Evolutionary conservation across 2,888 invertebrate genomes (phyloP).

Genomic region (Rhimphoctona megacephalus): DNA sequence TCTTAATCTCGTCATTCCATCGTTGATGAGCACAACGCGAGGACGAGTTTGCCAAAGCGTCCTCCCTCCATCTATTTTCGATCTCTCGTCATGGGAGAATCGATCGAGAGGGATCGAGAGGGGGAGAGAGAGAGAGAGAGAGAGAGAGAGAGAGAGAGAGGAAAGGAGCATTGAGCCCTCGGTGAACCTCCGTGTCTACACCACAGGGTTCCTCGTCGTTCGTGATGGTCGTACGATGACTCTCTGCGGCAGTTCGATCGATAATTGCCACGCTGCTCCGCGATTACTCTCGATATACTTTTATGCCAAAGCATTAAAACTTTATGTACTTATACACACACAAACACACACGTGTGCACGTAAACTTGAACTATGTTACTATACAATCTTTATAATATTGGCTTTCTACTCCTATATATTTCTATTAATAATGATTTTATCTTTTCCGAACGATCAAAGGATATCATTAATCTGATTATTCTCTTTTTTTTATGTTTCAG

Average conservation of each 20-base stretch:
- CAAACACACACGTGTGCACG: neutral
- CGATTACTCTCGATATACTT: constrained; percentile 61
- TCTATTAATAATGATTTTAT: constrained; percentile 21
- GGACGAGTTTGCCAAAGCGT: constrained; percentile 57
- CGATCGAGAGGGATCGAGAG: neutral
- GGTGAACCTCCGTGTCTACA: constrained; percentile 32
- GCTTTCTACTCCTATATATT: neutral
- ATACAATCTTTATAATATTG: constrained; percentile 10
- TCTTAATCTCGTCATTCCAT: constrained; percentile 74
- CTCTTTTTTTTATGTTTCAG: constrained; percentile 77
- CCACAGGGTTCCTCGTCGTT: constrained; percentile 49
- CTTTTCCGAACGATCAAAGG: constrained; percentile 3
- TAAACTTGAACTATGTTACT: neutral
- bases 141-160: constrained; percentile 22
- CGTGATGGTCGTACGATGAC: constrained; percentile 65
- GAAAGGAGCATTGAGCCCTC: constrained; percentile 38
- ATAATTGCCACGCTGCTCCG: constrained; percentile 63
- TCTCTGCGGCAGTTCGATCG: constrained; percentile 61
- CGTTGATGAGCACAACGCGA: constrained; percentile 72
- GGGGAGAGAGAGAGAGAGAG: neutral
- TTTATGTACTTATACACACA: constrained; percentile 16
- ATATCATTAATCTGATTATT: constrained; percentile 56
- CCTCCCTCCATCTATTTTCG: constrained; percentile 39
- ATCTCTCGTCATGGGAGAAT: constrained; percentile 38
- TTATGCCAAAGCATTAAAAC: constrained; percentile 40